Base-by-base conservation (phyloP, 2,888 invertebrate genomes). In the Geotrupes spiniger region DNA sequence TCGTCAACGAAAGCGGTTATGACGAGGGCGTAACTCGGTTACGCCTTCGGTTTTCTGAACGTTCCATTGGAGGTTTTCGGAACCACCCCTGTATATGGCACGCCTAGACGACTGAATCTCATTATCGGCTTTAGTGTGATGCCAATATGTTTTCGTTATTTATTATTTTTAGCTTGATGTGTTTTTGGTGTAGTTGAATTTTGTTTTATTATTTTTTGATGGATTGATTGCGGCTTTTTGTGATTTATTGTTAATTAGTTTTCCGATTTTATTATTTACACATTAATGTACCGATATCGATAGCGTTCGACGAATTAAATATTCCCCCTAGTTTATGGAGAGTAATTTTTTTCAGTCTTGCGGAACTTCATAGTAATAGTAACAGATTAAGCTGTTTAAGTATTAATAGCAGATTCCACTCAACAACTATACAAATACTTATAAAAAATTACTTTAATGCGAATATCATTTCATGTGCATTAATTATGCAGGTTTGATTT, bases 91-190 rank as follows among this genome's bases (percentile, higher is more conserved):
- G 37, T n/a, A 15, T 25, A 26, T 45, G 43, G 47, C 51, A 42
- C 54, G 44, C 53, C 63, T 59, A 51, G 50, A 44, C 49, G 45
- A 58, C 59, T 51, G 66, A 69, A 70, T 69, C 67, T 71, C 69
- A 69, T 70, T 70, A 71, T 65, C 62, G 63, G 63, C 37, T 56
- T 66, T 66, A 68, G 66, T 64, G 66, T 63, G 62, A 61, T 69
- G 68, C 68, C 72, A 69, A 72, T 72, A 72, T 69, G 70, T 65
- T 67, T 58, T 53, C 57, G 63, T 71, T 71, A 71, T 72, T 71
- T 71, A 71, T 72, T 60, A 56, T 61, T 56, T 56, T 56, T 51
- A 29, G 28, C 40, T 63, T 66, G 65, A 64, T 66, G 63, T 60
- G 59, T 62, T 66, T 67, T 63, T 51, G 65, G 61, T 64, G 63